Percentiles rank a stretch among this genome's conserved stretches.
phyloP scores from a whole-genome alignment of 2,113 vertebrate species.

The Hippoglossus stenolepis region DNA sequence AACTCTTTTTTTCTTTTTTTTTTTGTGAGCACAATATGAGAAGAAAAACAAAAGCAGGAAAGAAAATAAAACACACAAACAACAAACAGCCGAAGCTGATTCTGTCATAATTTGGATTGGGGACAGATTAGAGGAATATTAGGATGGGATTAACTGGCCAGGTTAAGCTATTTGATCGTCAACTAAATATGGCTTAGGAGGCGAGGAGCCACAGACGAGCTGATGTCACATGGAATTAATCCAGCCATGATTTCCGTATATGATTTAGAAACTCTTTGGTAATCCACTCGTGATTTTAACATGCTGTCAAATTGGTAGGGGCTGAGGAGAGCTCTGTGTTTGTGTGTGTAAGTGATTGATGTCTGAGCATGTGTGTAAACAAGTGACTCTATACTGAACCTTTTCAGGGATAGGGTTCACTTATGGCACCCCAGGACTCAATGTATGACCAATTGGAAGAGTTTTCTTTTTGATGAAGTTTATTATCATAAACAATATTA shows the following conservation, averaged over 20 bases:
- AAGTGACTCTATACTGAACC: neutral
- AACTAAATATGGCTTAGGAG: conserved; percentile 81
- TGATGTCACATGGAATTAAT: conserved; percentile 76
- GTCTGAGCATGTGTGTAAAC: conserved; percentile 15
- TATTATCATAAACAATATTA: too few relatives aligned
- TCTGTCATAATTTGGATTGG: conserved; percentile 76
- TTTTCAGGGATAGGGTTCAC: neutral
- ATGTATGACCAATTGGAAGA: neutral
- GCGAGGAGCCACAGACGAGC: conserved; percentile 62
- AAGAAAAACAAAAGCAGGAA: conserved; percentile 1
- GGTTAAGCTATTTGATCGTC: conserved; percentile 80
- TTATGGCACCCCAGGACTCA: neutral
- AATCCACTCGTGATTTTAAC: conserved; percentile 76
- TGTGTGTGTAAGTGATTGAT: conserved; percentile 38
- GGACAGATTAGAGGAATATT: conserved; percentile 78
- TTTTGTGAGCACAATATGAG: conserved; percentile 1
- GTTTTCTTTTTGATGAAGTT: too few relatives aligned
- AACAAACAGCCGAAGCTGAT: conserved; percentile 57
- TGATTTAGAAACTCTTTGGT: conserved; percentile 71
- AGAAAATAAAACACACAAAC: conserved; percentile 46
- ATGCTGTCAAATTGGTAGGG: conserved; percentile 50
- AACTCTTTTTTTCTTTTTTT: conserved; percentile 12
- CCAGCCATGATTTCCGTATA: conserved; percentile 73
- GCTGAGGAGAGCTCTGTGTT: conserved; percentile 3
- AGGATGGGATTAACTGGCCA: conserved; percentile 76